phyloP scores from a whole-genome alignment of 2,888 invertebrate species.

The Ganaspis brasiliensis region DNA sequence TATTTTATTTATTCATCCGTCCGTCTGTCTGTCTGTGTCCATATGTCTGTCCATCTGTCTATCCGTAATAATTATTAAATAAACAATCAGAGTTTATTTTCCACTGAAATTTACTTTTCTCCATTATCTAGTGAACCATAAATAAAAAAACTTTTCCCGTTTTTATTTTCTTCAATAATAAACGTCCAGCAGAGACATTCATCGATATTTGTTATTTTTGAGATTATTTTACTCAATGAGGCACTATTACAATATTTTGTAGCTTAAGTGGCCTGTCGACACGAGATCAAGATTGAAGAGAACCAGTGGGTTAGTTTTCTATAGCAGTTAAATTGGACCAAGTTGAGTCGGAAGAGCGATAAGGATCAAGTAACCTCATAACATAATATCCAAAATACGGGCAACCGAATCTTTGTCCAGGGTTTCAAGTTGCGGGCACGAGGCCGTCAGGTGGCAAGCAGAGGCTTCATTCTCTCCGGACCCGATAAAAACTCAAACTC shows the following conservation, averaged over 20 bases:
- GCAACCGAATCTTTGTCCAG: slow-evolving; percentile 70
- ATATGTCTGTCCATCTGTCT: too few relatives aligned
- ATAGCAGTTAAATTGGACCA: slow-evolving; percentile 40
- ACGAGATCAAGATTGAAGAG: slow-evolving; percentile 26
- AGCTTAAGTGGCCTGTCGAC: not conserved
- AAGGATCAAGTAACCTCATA: slow-evolving; percentile 52
- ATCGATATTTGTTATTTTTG: not conserved
- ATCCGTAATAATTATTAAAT: too few relatives aligned
- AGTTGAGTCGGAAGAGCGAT: slow-evolving; percentile 44
- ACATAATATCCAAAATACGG: slow-evolving; percentile 68
- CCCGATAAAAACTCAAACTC: slow-evolving; percentile 23
- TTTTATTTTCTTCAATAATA: too few relatives aligned
- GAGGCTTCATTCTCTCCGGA: slow-evolving; percentile 1
- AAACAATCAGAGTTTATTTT: too few relatives aligned
- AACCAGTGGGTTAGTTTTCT: slow-evolving; percentile 22
- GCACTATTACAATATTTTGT: not conserved
- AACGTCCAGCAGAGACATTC: too few relatives aligned
- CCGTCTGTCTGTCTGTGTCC: too few relatives aligned
- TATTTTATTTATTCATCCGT: too few relatives aligned
- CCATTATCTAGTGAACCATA: too few relatives aligned
- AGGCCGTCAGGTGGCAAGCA: slow-evolving; percentile 75
- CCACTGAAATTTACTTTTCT: too few relatives aligned
- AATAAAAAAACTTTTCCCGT: too few relatives aligned
- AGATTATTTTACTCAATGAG: not conserved
- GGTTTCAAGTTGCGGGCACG: slow-evolving; percentile 72